Conservation (phyloP, 2,888 invertebrate species). For the Rhabditoides inermis region DNA sequence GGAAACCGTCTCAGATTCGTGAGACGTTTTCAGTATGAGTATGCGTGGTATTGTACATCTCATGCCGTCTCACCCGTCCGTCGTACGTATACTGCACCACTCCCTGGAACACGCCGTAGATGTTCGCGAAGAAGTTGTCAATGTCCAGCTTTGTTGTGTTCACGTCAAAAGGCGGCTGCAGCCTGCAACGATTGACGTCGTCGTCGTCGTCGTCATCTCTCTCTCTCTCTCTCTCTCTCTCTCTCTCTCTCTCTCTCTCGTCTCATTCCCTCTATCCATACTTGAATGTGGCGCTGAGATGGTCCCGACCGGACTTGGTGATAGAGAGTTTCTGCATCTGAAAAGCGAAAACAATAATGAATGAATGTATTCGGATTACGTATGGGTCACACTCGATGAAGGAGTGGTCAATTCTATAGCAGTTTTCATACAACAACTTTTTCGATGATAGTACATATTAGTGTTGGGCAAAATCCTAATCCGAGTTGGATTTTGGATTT, state of each 20-base stretch:
- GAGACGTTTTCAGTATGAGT: too few relatives aligned
- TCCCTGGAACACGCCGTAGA: conserved; percentile 28
- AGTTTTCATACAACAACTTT: too few relatives aligned
- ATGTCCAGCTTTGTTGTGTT: conserved; percentile 25
- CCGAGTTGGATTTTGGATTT: too few relatives aligned
- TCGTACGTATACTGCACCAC: conserved; percentile 33
- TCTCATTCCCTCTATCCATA: not conserved
- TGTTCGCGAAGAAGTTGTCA: conserved; percentile 36
- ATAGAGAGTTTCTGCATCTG: conserved; percentile 23
- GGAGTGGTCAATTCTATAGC: too few relatives aligned
- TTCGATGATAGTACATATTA: too few relatives aligned
- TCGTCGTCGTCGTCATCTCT: too few relatives aligned
- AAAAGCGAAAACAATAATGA: not conserved
- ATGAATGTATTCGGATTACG: not conserved
- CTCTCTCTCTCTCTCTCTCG: too few relatives aligned
- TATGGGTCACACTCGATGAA: too few relatives aligned
- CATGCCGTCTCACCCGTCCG: conserved; percentile 30
- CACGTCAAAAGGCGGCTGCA: conserved; percentile 21
- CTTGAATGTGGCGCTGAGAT: conserved; percentile 23
- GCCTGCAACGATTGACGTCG: conserved; percentile 15
- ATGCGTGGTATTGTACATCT: too few relatives aligned
- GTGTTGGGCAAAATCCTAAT: too few relatives aligned
- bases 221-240: too few relatives aligned
- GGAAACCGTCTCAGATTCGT: too few relatives aligned
- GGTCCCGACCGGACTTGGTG: conserved; percentile 14